A percentile compares a stretch with the other conserved stretches of the same genome.
Evolutionary conservation across 2,113 vertebrate genomes (phyloP).

Genomic region (Myiagra hebetior): DNA sequence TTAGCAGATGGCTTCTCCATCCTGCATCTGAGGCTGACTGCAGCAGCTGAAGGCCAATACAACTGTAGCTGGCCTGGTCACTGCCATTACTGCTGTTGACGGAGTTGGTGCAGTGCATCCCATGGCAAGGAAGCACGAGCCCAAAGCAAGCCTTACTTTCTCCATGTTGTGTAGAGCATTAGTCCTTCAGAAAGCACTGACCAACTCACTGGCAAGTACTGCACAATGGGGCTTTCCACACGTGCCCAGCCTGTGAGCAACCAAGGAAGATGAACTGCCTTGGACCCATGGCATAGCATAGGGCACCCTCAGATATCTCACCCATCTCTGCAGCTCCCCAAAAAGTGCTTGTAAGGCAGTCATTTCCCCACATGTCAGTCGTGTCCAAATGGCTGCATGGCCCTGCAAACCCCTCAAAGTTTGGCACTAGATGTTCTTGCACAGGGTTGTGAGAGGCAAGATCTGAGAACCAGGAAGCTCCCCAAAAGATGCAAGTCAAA

Average conservation of each 20-base stretch:
- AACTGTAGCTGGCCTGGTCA: not conserved
- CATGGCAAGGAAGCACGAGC: fast-evolving
- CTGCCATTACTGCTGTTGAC: not conserved
- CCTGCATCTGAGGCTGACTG: not conserved
- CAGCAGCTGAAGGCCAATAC: not conserved
- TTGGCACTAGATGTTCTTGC: not conserved
- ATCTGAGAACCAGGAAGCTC: not conserved
- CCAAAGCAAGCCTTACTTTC: fast-evolving
- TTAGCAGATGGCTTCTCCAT: not conserved
- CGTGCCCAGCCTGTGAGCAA: not conserved
- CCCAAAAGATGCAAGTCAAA: not conserved
- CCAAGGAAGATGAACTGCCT: not conserved
- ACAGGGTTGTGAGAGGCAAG: not conserved
- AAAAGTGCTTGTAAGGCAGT: not conserved
- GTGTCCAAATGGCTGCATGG: fast-evolving
- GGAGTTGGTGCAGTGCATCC: not conserved
- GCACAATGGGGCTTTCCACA: not conserved
- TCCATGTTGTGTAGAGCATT: fast-evolving
- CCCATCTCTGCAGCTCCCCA: not conserved
- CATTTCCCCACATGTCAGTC: fast-evolving
- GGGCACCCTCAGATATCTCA: not conserved
- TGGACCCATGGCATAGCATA: not conserved
- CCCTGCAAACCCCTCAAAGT: not conserved
- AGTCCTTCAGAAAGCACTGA: not conserved
- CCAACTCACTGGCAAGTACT: too few species aligned